A percentile compares a stretch with the other conserved stretches of the same genome.
phyloP scores from a whole-genome alignment of 1,140 invertebrate genomes.

The Ridgeia piscesae region DNA sequence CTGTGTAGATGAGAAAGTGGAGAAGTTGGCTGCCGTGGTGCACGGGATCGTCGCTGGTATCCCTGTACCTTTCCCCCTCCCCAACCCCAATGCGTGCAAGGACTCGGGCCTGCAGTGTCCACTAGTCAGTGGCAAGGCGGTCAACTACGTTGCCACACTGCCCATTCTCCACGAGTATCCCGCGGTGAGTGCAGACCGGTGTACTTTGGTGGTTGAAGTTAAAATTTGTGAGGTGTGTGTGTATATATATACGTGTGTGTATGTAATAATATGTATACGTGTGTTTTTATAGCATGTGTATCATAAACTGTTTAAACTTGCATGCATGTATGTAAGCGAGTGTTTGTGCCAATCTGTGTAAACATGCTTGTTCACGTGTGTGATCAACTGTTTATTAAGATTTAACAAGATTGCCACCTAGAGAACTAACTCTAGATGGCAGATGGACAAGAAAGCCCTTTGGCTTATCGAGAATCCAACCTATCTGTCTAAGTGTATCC shows the following conservation, averaged over 20 bases:
- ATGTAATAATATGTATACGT: background rate
- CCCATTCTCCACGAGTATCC: constrained; percentile 69
- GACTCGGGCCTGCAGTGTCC: constrained; percentile 69
- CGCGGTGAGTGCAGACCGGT: constrained; percentile 11
- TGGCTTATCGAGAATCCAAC: too few species aligned
- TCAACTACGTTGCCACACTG: constrained; percentile 66
- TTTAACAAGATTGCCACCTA: too few species aligned
- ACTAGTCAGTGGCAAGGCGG: constrained; percentile 61
- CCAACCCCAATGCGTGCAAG: constrained; percentile 70
- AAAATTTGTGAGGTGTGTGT: too few species aligned
- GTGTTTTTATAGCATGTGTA: too few species aligned
- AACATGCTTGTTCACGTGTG: too few species aligned
- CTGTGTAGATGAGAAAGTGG: constrained; percentile 32
- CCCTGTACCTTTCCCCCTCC: constrained; percentile 70
- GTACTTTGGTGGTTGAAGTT: background rate
- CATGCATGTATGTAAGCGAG: too few species aligned
- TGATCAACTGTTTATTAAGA: too few species aligned
- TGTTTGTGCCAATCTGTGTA: too few species aligned
- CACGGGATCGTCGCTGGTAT: constrained; percentile 71
- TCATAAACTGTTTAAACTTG: too few species aligned
- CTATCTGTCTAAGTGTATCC: too few species aligned
- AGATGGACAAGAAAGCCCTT: too few species aligned
- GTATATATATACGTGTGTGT: background rate
- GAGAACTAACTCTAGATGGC: too few species aligned
- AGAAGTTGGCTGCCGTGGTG: constrained; percentile 34